A percentile compares a stretch with the other conserved stretches of the same genome.
phyloP scores from a whole-genome alignment of 2,888 invertebrate species.

The Automeris io region DNA sequence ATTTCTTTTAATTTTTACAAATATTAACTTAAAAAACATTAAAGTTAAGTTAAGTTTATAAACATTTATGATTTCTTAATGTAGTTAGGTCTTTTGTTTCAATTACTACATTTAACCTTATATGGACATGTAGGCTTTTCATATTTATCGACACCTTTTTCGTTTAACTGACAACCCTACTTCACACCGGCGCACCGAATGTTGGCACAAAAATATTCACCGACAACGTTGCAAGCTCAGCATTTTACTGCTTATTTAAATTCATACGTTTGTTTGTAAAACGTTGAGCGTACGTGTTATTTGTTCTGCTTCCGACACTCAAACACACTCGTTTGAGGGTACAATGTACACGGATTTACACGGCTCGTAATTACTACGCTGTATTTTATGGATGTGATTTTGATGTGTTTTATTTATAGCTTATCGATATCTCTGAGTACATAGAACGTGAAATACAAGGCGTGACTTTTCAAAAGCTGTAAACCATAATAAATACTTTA shows the following conservation, averaged over 20 bases:
- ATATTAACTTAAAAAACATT: too few species aligned
- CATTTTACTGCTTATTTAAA: constrained; percentile 2
- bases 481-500: too few species aligned
- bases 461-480: too few species aligned
- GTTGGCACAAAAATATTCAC: constrained; percentile 1
- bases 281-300: constrained; percentile 2
- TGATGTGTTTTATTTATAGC: background rate
- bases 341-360: background rate
- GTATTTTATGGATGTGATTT: background rate
- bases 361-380: background rate
- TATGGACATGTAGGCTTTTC: too few species aligned
- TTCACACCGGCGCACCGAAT: background rate
- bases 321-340: constrained; percentile 2
- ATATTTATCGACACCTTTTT: background rate
- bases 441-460: too few species aligned
- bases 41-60: too few species aligned
- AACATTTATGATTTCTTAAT: too few species aligned
- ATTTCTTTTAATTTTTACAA: too few species aligned
- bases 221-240: background rate
- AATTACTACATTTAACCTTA: too few species aligned
- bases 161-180: background rate
- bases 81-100: too few species aligned
- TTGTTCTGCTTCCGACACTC: background rate
- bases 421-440: too few species aligned
- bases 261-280: constrained; percentile 1